Evolutionary conservation across 2,797 vertebrate species (phyloP).

Genomic region (Manis javanica): DNA sequence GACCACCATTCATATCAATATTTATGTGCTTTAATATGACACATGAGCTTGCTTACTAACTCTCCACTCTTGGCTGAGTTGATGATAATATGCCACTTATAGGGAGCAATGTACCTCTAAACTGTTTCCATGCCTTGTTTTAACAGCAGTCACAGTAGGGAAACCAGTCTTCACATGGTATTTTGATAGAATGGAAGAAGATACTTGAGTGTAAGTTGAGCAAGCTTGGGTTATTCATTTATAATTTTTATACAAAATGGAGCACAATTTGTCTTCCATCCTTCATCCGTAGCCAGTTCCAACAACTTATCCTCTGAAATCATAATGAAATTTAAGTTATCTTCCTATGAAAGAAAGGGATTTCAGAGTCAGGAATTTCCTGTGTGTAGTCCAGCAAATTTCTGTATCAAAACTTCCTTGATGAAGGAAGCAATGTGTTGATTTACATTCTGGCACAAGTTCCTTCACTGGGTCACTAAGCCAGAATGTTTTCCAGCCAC

Average conservation of each 20-base stretch:
- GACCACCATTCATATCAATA: background rate
- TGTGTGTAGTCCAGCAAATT: background rate
- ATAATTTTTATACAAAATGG: background rate
- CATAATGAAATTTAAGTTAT: background rate
- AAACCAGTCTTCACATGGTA: background rate
- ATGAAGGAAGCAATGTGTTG: constrained; percentile 40
- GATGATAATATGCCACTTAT: background rate
- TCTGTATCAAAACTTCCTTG: background rate
- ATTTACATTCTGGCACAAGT: constrained; percentile 61
- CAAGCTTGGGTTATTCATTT: background rate
- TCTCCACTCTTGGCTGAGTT: background rate
- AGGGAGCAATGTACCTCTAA: background rate
- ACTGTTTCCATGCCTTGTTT: background rate
- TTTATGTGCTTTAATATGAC: background rate
- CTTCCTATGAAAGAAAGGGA: constrained; percentile 32
- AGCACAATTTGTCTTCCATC: background rate
- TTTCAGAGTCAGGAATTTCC: background rate
- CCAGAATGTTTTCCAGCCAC: constrained; percentile 33
- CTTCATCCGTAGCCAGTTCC: background rate
- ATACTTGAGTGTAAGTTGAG: constrained; percentile 7
- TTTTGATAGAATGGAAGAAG: constrained; percentile 45
- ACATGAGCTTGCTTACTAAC: background rate
- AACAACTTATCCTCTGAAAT: background rate
- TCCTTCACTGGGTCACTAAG: constrained; percentile 14
- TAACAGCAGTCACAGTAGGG: background rate